Conservation (phyloP, 2,113 vertebrate species). For the Puma concolor region DNA sequence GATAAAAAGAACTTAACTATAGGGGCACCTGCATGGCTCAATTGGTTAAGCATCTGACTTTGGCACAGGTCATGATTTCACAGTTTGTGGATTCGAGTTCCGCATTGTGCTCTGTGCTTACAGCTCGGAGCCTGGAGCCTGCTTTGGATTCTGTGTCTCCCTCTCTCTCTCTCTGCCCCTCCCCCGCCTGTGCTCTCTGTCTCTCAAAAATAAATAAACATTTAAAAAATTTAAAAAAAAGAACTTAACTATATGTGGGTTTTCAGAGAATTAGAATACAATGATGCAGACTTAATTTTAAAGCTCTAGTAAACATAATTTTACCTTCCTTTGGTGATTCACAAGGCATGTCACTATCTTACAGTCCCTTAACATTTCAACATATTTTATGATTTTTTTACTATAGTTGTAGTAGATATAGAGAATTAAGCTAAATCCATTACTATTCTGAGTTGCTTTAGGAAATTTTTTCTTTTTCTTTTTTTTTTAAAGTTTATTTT, state of each 20-base stretch:
- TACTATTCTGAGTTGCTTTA: conserved; percentile 7
- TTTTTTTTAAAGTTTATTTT: neutral
- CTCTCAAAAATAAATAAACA: too few species aligned
- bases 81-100: too few species aligned
- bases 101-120: too few species aligned
- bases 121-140: too few species aligned
- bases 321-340: neutral
- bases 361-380: neutral
- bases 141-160: too few species aligned
- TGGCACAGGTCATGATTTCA: too few species aligned
- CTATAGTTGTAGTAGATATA: neutral
- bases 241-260: neutral
- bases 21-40: too few species aligned
- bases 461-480: too few species aligned
- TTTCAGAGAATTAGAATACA: conserved; percentile 35
- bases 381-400: neutral
- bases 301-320: neutral
- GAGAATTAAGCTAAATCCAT: neutral
- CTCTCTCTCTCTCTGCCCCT: too few species aligned
- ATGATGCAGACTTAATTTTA: neutral
- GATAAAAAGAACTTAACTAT: neutral
- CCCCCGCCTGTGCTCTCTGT: too few species aligned
- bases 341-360: neutral
- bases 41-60: too few species aligned
- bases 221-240: too few species aligned